Base-by-base conservation (phyloP, 2,797 vertebrate species). In the Acanthurus tractus region DNA sequence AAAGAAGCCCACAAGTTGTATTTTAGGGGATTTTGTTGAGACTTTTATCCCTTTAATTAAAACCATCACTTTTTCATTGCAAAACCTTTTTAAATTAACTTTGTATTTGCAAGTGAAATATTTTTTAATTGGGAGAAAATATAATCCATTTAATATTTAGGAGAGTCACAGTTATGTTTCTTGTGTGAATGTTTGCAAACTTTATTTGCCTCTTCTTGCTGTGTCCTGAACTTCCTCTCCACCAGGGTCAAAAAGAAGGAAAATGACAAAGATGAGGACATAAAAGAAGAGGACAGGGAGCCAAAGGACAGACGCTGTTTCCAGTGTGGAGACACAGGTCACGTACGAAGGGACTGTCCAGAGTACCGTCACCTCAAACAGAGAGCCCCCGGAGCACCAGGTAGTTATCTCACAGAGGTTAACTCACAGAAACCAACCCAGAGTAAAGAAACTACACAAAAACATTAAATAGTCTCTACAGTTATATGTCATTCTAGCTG, bases 161-260 rank as follows among this genome's bases (percentile, higher is more conserved):
- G 17, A 57, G 53, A 63, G 29, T 4, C 17, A 6, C 7, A 1
- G 0, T 63, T 45, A 8, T 67, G 57, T 1, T 38, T 40, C 13
- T 48, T 57, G 18, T 38, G 7, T 20, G n/a, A 6, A 5, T 62
- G 14, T 55, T 23, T 54, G 18, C 45, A 52, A 45, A 1, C 17
- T 34, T 46, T 49, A 53, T 22, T 70, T 5, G 49, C n/a, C 11
- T 29, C 18, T 5, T 11, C 10, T 25, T 29, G 0, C 53, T 14
- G 7, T 61, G 5, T 8, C n/a, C 49, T 58, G 22, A 69, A 45
- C 11, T 8, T 52, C 15, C 34, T 29, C 14, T 72, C 29, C 34
- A 1, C 6, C 74, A 99, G 98, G 89, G 95, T 99, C 84, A 99
- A 99, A 95, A 99, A 98, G 89, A 99, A 97, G 81, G 98, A 99